Conservation (phyloP, 64 coral and sea anemone species). For the Dendronephthya gigantea region DNA sequence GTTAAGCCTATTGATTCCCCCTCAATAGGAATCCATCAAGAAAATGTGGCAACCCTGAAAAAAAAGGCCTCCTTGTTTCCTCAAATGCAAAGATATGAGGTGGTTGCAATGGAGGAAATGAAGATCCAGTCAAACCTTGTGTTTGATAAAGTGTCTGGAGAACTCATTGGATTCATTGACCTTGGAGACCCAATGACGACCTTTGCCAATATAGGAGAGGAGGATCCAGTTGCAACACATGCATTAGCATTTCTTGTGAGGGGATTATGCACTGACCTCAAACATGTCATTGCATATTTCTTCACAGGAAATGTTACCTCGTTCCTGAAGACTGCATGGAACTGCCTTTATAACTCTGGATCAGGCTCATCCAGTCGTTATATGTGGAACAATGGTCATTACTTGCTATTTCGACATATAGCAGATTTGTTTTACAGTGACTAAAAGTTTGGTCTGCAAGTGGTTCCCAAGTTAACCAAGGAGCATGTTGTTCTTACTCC, state of each 20-base stretch:
- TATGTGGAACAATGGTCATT: too few species aligned
- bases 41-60: neutral
- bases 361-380: too few species aligned
- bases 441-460: neutral
- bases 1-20: too few species aligned
- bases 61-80: neutral
- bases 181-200: neutral
- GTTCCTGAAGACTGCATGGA: too few species aligned
- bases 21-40: neutral
- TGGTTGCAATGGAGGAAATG: neutral
- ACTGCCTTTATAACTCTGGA: too few species aligned
- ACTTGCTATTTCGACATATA: too few species aligned
- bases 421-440: neutral
- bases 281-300: neutral
- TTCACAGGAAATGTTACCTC: neutral
- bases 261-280: neutral
- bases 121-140: neutral
- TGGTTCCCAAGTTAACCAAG: neutral
- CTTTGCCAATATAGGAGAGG: neutral
- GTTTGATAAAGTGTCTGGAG: neutral
- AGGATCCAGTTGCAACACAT: neutral
- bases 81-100: neutral
- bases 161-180: neutral
- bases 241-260: slow-evolving; percentile 9
- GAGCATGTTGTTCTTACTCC: neutral